Base-by-base conservation (phyloP, 2,113 vertebrate genomes). In the Cairina moschata region DNA sequence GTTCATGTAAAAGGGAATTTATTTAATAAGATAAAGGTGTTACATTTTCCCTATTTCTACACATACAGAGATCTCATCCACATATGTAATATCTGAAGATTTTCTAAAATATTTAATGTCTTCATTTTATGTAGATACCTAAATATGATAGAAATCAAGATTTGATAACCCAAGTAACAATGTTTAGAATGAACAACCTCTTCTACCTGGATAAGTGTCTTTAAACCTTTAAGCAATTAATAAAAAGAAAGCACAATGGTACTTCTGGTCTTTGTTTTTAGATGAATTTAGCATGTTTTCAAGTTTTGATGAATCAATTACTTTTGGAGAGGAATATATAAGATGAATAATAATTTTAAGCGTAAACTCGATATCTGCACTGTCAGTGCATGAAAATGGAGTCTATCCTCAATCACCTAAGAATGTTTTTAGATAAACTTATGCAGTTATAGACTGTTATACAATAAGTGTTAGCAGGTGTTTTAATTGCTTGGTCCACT, bases 351-450 rank as follows among this genome's bases (percentile, higher is more conserved):
- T 17, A 52, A 13, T 75, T 71, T 85, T 62, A 66, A 79, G 34
- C 25, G 31, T 2, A 22, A 82, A 28, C 8, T 34, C 75, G 2
- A 2, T 63, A 86, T 58, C 26, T 20, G 31, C 8, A 25, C 31
- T 46, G 25, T 29, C 34, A 38, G 8, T 40, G 4, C 14, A 52
- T 32, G 13, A 52, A 66, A 85, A 55, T 0, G 0, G 9, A 72
- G 11, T 23, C 11, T 4, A 0, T 67, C 11, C 11, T 48, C 66
- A 52, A 62, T 25, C 32, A 72, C 17, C 9, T 29, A 42, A 50
- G 42, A 81, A 79, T 5, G 16, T 8, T 8, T 34, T 88, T 48
- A 9, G 10, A 16, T 83, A 48, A 86, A 62, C 2, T 13, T 71
- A 28, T 62, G 13, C 29, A 23, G 11, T 12, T 56, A 21, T 21